Base-by-base conservation (phyloP, 2,113 vertebrate genomes). In the Asarcornis scutulata region DNA sequence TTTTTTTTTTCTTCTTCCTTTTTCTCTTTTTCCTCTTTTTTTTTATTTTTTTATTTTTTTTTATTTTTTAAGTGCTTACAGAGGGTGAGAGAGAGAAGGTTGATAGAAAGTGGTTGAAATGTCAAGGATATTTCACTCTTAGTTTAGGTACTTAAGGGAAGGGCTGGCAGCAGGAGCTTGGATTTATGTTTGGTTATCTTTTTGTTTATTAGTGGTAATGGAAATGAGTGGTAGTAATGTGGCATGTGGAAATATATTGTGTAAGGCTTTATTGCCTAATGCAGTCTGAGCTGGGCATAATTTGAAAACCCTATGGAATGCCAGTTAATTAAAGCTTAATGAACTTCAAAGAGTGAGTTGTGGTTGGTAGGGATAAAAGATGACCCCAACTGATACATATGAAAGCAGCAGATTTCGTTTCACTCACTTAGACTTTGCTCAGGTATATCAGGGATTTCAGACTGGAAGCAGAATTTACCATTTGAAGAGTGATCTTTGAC, bases 271-370 rank as follows among this genome's bases (percentile, higher is more conserved):
- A 17, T 81, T 48, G 27, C 16, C 23, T 78, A 59, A 60, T 50
- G 26, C 40, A 16, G 15, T 84, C 23, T 73, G 23, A 69, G 25
- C n/a, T 29, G 25, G 25, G 40, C 82, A 76, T 50, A 62, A 9
- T 76, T 89, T 79, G 67, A 91, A 93, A 97, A 62, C 21, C 14
- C 25, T 78, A 73, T 55, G 64, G 36, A 78, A 82, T 38, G 10
- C 9, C 27, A 77, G 18, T 69, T 87, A 93, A 91, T 92, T 89
- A 77, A 89, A 74, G 6, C 44, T 83, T 83, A 86, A 63, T 85
- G 50, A 89, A 79, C 44, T 83, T 88, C 25, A 48, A 74, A 67
- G 74, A n/a, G 9, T 1, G 8, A 72, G 11, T 22, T 77, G 36
- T 89, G 53, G 48, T 59, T 84, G 48, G 23, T 17, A 81, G 29